Percentiles rank a stretch among this genome's conserved stretches.
Evolutionary conservation across 2,113 vertebrate species (phyloP).

Genomic region (Petaurus breviceps): DNA sequence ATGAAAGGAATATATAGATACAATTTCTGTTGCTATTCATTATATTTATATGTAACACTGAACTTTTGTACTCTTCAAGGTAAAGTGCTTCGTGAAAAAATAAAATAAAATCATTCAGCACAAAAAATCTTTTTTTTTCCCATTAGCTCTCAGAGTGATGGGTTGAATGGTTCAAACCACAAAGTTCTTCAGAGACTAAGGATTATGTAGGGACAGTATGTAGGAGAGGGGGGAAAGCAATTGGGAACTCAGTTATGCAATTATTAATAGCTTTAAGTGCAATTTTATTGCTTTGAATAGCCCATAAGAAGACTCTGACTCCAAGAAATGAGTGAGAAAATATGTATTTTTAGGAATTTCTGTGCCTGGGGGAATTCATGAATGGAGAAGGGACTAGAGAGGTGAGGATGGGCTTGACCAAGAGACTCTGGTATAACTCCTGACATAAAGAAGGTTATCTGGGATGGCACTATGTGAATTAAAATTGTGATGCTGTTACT

Average conservation of each 20-base stretch:
- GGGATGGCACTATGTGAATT: not conserved
- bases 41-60: not conserved
- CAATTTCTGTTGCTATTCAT: not conserved
- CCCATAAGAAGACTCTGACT: not conserved
- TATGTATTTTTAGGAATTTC: not conserved
- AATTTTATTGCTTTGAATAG: constrained; percentile 32
- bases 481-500: not conserved
- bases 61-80: not conserved
- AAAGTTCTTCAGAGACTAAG: not conserved
- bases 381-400: not conserved
- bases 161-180: not conserved
- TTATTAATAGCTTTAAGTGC: not conserved
- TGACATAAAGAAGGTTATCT: not conserved
- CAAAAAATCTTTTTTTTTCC: not conserved
- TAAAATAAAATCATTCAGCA: not conserved
- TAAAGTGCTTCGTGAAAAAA: not conserved
- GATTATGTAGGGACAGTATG: not conserved
- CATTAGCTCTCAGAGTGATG: not conserved
- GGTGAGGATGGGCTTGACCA: not conserved
- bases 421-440: not conserved
- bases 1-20: not conserved
- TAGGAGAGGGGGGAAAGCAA: not conserved
- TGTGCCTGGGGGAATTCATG: not conserved
- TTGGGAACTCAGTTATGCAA: not conserved
- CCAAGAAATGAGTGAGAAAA: not conserved